Base-by-base conservation (phyloP, 1,140 invertebrate species). In the Drosophila lini region DNA sequence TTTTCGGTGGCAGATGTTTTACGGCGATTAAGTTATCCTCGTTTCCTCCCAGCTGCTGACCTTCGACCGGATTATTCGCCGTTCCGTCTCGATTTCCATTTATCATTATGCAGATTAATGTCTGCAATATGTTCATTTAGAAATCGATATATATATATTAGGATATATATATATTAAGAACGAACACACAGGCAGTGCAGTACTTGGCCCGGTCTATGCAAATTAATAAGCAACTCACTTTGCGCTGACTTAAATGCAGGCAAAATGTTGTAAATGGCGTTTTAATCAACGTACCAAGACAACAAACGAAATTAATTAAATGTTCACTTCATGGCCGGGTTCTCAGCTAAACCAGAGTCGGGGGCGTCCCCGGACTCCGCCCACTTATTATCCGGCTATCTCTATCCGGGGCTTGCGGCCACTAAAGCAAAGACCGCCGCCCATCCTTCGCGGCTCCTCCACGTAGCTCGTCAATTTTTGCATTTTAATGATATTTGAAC, bases 401-500 rank as follows among this genome's bases (percentile, higher is more conserved):
- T 41, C 45, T 50, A 41, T 41, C 41, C 53, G 25, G 42, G 34
- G 32, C 28, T 47, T 31, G 60, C 9, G 47, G 47, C 31, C 38
- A 36, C 47, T 32, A 5, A 45, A 45, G 28, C 38, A 28, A 25
- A 31, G 22, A 31, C 45, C 61, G 22, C 32, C 63, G 22, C 32
- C 63, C 62, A 60, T 57, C 34, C 41, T 52, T 19, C 22, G 31
- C 15, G 19, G n/a, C 57, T 56, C 40, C 74, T 57, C 73, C 47
- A 53, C 74, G 74, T 64, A 56, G 63, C 61, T 80, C 83, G 81
- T 88, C 73, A 80, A 88, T 88, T 88, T 86, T 89, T 88, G 83
- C 80, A 88, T 88, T 83, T 88, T 88, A 88, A 89, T 89, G 80
- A 88, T 86, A 74, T 88, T 86, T 80, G 80, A 86, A 77, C 80